These are phyloP conservation scores for Coenonympha glycerion DNA, from an alignment of 2,888 invertebrate species.

Conservation along the genomic window DNA sequence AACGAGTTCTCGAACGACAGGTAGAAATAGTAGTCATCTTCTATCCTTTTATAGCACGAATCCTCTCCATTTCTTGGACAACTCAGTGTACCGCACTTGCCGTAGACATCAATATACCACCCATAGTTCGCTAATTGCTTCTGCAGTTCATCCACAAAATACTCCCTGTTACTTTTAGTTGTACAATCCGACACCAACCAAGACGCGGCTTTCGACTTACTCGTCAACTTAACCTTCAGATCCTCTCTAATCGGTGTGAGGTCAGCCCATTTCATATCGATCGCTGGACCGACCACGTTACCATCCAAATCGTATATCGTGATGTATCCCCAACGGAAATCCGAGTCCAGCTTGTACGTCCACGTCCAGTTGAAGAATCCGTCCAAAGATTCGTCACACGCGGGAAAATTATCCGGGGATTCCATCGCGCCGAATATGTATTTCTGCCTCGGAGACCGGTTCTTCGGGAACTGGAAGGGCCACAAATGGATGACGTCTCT, in stretches of 20 bases:
- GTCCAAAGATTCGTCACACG: constrained; percentile 36
- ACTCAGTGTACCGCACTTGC: constrained; percentile 29
- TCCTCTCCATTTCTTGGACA: constrained; percentile 25
- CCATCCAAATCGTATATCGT: constrained; percentile 30
- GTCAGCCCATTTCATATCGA: constrained; percentile 29
- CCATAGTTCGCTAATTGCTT: constrained; percentile 24
- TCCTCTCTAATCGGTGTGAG: constrained; percentile 29
- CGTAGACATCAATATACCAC: constrained; percentile 33
- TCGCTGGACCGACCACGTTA: constrained; percentile 28
- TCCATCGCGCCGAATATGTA: constrained; percentile 51
- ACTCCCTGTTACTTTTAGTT: constrained; percentile 32
- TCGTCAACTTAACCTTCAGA: constrained; percentile 27
- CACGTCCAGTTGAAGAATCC: constrained; percentile 38
- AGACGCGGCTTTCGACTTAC: constrained; percentile 35
- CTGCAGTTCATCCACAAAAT: constrained; percentile 23
- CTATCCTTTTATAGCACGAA: constrained; percentile 34
- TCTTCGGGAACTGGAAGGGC: constrained; percentile 23
- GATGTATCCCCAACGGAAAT: constrained; percentile 34
- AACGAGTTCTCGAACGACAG: constrained; percentile 40
- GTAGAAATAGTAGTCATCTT: constrained; percentile 48
- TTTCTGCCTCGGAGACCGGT: constrained; percentile 43
- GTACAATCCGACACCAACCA: constrained; percentile 40
- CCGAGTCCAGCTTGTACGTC: constrained; percentile 36
- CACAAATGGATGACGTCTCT: constrained; percentile 25
- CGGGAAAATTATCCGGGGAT: constrained; percentile 44